Evolutionary conservation across 2,797 vertebrate species (phyloP), one percentile per base, ranked within the genome.

Genomic region (Rhyacichthys aspro): DNA sequence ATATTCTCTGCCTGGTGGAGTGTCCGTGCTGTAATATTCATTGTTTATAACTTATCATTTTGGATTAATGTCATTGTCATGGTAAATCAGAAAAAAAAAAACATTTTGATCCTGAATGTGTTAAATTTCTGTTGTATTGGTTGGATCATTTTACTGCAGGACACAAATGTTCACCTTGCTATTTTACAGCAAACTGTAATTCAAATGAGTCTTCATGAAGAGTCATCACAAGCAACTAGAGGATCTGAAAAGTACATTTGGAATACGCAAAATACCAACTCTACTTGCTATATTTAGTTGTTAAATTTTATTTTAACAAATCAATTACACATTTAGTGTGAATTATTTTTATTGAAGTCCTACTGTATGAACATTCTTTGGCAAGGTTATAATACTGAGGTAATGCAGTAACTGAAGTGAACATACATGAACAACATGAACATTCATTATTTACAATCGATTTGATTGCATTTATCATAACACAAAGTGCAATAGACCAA

Each of bases 281-380:
- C 1, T 9, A 50, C 7, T 11, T 52, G 5, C 15, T 7, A 18
- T 37, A 37, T 15, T 2, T n/a, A 48, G 23, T 28, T 23, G 2
- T 2, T 5, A 23, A 2, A 28, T 28, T 16, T 34, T 19, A 7
- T 45, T 41, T 41, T 5, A 19, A 14, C 34, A 38, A 52, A 38
- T 11, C 11, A 19, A 11, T 50, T n/a, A n/a, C 10, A 17, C 9
- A 52, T 8, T 38, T 34, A 19, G 16, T 28, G 23, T 28, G 7
- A 6, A 28, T 28, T 28, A 81, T 52, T 60, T 70, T 28, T 43
- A 63, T 33, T 43, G n/a, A 55, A 5, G n/a, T 55, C 6, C n/a
- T 28, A 14, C 9, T 42, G 3, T 55, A 60, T 62, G 1, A 14
- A 62, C 37, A 56, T 74, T 79, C 78, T 84, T 86, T 83, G 81